Evolutionary conservation across 2,113 vertebrate species (phyloP).

Genomic region (Ploceus nigricollis): DNA sequence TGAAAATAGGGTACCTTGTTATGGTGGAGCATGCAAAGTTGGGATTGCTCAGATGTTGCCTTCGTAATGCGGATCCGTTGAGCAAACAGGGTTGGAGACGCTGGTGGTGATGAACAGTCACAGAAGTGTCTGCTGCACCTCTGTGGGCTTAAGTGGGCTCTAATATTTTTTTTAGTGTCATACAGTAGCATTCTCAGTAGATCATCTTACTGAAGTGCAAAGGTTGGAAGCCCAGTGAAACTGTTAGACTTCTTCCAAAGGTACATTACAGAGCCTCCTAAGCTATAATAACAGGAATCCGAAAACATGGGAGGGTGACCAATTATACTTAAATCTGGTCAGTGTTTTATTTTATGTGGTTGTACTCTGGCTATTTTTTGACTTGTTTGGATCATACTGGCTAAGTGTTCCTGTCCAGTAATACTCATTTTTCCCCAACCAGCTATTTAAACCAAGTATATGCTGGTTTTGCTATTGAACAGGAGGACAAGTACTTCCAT

Average conservation of each 20-base stretch:
- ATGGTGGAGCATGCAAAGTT: neutral
- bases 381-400: slow-evolving; percentile 76
- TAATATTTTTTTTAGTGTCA: neutral
- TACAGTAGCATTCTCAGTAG: neutral
- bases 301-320: slow-evolving; percentile 63
- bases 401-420: slow-evolving; percentile 70
- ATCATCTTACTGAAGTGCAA: slow-evolving; percentile 26
- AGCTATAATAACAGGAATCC: slow-evolving; percentile 56
- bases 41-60: neutral
- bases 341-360: slow-evolving; percentile 75
- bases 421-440: slow-evolving; percentile 71
- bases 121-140: neutral
- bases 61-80: neutral
- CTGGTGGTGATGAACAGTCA: neutral
- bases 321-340: slow-evolving; percentile 74
- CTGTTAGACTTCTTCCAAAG: slow-evolving; percentile 23
- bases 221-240: slow-evolving; percentile 10
- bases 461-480: slow-evolving; percentile 82
- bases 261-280: neutral
- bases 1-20: slow-evolving; percentile 24
- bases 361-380: slow-evolving; percentile 82
- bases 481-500: slow-evolving; percentile 77
- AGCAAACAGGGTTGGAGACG: slow-evolving; percentile 6
- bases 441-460: slow-evolving; percentile 83
- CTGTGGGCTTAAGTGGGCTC: neutral